These are phyloP conservation scores for Bursaphelenchus okinawaensis DNA, from an alignment of 2,888 invertebrate genomes.

Conservation along the genomic window DNA sequence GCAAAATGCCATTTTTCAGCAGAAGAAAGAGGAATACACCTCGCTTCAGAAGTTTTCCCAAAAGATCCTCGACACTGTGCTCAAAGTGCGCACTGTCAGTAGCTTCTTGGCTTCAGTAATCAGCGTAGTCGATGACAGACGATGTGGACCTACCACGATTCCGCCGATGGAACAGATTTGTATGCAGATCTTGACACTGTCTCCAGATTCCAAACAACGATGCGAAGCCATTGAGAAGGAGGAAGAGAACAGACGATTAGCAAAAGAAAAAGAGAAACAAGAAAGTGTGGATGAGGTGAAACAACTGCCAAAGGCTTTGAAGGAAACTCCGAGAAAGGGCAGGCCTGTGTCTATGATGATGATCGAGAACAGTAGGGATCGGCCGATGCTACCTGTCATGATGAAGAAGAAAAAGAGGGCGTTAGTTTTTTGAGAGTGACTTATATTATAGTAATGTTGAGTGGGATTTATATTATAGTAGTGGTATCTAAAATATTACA, in stretches of 20 bases:
- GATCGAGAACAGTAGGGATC: constrained; percentile 23
- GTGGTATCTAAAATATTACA: no score
- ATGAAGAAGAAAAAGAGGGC: not conserved
- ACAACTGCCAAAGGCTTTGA: constrained; percentile 18
- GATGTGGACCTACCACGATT: constrained; percentile 35
- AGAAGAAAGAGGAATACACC: constrained; percentile 30
- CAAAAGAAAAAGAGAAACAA: constrained; percentile 18
- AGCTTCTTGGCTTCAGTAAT: constrained; percentile 30
- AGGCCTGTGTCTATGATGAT: constrained; percentile 5
- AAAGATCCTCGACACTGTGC: constrained; percentile 13
- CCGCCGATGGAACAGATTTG: constrained; percentile 58
- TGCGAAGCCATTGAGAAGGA: constrained; percentile 43
- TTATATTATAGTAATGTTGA: not conserved
- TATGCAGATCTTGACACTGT: constrained; percentile 58
- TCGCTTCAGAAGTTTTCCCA: constrained; percentile 24
- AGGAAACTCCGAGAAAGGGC: constrained; percentile 12
- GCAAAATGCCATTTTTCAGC: constrained; percentile 67
- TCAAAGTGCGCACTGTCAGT: constrained; percentile 34
- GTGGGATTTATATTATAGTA: no score
- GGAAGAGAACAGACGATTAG: constrained; percentile 20
- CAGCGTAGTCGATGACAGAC: constrained; percentile 25
- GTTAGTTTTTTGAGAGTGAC: not conserved
- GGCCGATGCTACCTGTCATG: not conserved
- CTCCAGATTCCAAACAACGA: constrained; percentile 58
- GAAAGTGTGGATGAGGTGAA: constrained; percentile 16